A percentile compares a stretch with the other conserved stretches of the same genome.
Evolutionary conservation across 1,140 invertebrate species (phyloP).

Genomic region (Aphaenogaster floridana): DNA sequence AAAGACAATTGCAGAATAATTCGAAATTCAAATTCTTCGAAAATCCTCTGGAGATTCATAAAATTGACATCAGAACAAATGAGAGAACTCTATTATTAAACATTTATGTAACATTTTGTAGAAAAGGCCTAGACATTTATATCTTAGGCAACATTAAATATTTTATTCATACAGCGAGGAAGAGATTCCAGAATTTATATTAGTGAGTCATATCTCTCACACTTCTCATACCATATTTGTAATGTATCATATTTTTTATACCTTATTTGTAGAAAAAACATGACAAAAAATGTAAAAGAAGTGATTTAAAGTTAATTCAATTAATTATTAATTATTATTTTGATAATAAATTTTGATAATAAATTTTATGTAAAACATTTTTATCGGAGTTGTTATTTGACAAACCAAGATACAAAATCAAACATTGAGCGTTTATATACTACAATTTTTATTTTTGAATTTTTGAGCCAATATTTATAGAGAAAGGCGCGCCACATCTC

Average conservation of each 20-base stretch:
- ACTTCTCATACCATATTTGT: not conserved
- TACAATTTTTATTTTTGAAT: not conserved
- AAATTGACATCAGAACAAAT: not conserved
- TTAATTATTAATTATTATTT: too few relatives aligned
- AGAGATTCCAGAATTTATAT: not conserved
- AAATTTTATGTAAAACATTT: not conserved
- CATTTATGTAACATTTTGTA: not conserved
- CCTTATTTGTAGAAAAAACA: not conserved
- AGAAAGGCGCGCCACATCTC: not conserved
- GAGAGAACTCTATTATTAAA: not conserved
- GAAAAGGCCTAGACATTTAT: not conserved
- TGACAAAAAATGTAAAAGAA: not conserved
- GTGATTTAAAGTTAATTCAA: too few relatives aligned
- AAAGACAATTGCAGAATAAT: not conserved
- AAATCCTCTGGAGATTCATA: not conserved
- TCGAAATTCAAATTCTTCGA: not conserved
- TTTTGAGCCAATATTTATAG: not conserved
- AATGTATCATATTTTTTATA: too few relatives aligned
- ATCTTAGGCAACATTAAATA: not conserved
- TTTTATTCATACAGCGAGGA: not conserved
- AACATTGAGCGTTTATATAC: not conserved
- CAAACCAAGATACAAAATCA: not conserved
- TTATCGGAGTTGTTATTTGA: not conserved
- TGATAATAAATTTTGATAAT: too few relatives aligned
- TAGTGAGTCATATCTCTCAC: not conserved